Evolutionary conservation across 1,140 invertebrate species (phyloP), one percentile per base, ranked within the genome.

Genomic region (Dreissena polymorpha): DNA sequence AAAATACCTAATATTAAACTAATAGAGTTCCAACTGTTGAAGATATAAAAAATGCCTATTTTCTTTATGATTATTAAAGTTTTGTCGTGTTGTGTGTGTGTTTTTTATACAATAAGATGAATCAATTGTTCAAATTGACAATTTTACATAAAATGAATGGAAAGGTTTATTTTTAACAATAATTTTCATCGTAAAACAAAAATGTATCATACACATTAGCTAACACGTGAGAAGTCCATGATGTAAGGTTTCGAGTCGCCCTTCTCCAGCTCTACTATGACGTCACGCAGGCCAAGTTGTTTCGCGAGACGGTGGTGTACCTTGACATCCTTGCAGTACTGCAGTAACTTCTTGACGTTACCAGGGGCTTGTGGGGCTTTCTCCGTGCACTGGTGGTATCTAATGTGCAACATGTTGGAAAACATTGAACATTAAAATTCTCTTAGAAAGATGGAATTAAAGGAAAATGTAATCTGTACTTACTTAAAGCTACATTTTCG

Each of bases 241-340:
- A 91, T 86, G 80, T 89, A 91, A 67, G 78, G 88, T 55, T 88
- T 88, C 65, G 85, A 80, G 53, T 91, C 91, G 39, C 86, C 88
- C 69, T 91, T 90, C 49, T 90, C 65, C 74, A 93, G 27, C 12
- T 87, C 74, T 2, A 80, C 78, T 8, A 90, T 50, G 10, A 92
- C 64, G 71, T 92, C 91, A 13, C 79, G 82, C 10, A 93, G 89
- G 50, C 88, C 90, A 0, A 93, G 86, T 51, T 92, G 87, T 27
- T 86, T 86, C 10, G 92, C 92, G 25, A 93, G 55, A 72, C 88
- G 85, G 81, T 93, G 93, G 76, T 90, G 89, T 0, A 89, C 53
- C 55, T 91, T 87, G 0, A 91, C 74, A 86, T 93, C 92, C 27
- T 88, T 88, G 81, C 91, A 91, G 51, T 84, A 82, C 10, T 78